Percentiles rank a stretch among this genome's conserved stretches.
Conservation (phyloP, 2,113 vertebrate genomes). For the Sylvicapra grimmia region DNA sequence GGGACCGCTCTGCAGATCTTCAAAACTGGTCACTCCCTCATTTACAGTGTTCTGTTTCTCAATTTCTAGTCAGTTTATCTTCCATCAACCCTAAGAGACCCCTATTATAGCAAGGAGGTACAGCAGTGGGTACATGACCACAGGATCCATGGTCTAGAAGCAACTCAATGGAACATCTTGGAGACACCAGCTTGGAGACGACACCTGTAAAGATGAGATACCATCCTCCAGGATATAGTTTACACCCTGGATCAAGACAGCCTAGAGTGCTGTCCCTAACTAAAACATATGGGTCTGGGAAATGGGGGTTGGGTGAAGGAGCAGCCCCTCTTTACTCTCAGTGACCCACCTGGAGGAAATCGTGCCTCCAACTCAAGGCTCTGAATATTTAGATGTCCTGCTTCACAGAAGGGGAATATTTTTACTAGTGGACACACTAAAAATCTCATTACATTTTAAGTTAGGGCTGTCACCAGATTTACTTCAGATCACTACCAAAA, state of each 20-base stretch:
- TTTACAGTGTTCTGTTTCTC: neutral
- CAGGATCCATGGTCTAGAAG: neutral
- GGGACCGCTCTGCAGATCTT: neutral
- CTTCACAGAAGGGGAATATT: neutral
- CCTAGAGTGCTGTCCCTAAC: neutral
- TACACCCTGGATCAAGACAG: neutral
- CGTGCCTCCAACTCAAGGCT: neutral
- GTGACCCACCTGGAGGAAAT: neutral
- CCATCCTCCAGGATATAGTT: neutral
- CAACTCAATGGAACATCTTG: neutral
- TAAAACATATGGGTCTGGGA: neutral
- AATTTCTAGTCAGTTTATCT: neutral
- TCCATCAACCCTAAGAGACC: neutral
- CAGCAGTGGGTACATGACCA: neutral
- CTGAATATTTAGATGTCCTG: neutral
- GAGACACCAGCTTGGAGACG: neutral
- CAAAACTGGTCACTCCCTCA: neutral
- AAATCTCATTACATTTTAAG: neutral
- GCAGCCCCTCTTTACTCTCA: neutral
- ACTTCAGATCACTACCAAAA: neutral
- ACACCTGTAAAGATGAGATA: neutral
- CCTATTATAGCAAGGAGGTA: neutral
- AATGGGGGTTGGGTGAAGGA: neutral
- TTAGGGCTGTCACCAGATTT: neutral
- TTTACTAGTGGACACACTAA: neutral